A percentile compares a stretch with the other conserved stretches of the same genome.
These are phyloP conservation scores for Hyaena hyaena DNA, from an alignment of 2,113 vertebrate genomes.

Conservation along the genomic window DNA sequence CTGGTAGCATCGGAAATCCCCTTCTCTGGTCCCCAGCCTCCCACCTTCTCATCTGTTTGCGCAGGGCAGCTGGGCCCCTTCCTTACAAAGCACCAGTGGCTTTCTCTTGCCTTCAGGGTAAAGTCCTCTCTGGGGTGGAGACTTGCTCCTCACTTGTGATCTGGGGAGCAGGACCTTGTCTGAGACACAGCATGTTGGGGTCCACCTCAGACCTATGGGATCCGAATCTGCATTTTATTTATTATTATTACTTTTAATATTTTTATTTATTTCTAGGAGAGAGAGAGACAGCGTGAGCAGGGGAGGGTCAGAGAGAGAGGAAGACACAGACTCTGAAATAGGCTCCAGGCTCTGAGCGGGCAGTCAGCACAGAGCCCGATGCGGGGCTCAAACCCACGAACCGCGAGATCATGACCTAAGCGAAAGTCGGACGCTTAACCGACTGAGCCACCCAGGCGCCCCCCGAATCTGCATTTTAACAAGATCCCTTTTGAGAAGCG, in stretches of 20 bases:
- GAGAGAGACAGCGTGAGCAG: too few relatives aligned
- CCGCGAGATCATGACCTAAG: too few relatives aligned
- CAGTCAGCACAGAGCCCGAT: too few relatives aligned
- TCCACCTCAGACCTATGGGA: background rate
- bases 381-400: too few relatives aligned
- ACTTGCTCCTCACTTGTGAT: background rate
- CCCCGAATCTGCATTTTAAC: background rate
- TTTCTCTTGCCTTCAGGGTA: background rate
- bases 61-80: background rate
- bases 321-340: too few relatives aligned
- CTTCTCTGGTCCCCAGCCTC: background rate
- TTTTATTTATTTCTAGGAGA: too few relatives aligned
- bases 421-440: too few relatives aligned
- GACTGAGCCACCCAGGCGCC: too few relatives aligned
- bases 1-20: too few relatives aligned
- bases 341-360: too few relatives aligned
- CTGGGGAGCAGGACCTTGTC: background rate
- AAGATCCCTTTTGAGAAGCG: background rate
- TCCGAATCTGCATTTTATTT: background rate
- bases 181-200: background rate
- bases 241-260: too few relatives aligned
- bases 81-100: background rate
- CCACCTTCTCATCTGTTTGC: background rate
- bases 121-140: background rate
- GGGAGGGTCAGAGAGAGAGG: too few relatives aligned